Evolutionary conservation across 1,140 invertebrate genomes (phyloP).

Genomic region (Helicoverpa zea): DNA sequence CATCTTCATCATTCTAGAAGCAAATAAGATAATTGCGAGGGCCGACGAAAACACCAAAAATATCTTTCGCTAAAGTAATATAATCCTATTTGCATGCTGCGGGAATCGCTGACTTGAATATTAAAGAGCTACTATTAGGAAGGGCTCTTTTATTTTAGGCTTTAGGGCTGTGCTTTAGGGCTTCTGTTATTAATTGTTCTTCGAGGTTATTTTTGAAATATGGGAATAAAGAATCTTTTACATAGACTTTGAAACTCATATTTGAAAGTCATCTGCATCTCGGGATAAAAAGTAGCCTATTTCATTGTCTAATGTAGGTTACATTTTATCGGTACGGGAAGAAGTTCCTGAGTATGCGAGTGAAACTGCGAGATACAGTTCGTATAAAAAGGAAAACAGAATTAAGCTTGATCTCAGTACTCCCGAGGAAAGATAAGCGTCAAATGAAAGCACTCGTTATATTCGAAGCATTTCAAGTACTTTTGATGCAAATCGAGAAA

Average conservation of each 20-base stretch:
- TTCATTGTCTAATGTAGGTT: too few relatives aligned
- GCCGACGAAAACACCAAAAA: slow-evolving; percentile 44
- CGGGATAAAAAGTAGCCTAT: too few relatives aligned
- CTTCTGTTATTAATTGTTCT: slow-evolving; percentile 7
- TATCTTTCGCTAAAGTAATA: slow-evolving; percentile 52
- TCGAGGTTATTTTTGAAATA: not conserved
- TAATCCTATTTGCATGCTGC: slow-evolving; percentile 55
- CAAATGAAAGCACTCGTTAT: too few relatives aligned
- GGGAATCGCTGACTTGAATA: slow-evolving; percentile 16
- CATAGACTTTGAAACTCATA: too few relatives aligned
- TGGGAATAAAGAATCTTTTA: too few relatives aligned
- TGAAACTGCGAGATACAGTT: too few relatives aligned
- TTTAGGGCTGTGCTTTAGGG: not conserved
- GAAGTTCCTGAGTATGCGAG: too few relatives aligned
- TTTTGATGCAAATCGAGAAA: not conserved
- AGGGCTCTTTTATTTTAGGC: not conserved
- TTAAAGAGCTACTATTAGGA: slow-evolving; percentile 24
- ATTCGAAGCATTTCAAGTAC: not conserved
- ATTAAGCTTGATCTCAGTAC: too few relatives aligned
- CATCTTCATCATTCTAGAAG: slow-evolving; percentile 31
- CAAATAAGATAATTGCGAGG: slow-evolving; percentile 36
- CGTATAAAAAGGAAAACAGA: too few relatives aligned
- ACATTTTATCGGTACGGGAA: too few relatives aligned
- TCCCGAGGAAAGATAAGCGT: too few relatives aligned
- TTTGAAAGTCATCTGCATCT: too few relatives aligned